Evolutionary conservation across 1,140 invertebrate species (phyloP), one percentile per base, ranked within the genome.

Genomic region (Phocides pigmalion): DNA sequence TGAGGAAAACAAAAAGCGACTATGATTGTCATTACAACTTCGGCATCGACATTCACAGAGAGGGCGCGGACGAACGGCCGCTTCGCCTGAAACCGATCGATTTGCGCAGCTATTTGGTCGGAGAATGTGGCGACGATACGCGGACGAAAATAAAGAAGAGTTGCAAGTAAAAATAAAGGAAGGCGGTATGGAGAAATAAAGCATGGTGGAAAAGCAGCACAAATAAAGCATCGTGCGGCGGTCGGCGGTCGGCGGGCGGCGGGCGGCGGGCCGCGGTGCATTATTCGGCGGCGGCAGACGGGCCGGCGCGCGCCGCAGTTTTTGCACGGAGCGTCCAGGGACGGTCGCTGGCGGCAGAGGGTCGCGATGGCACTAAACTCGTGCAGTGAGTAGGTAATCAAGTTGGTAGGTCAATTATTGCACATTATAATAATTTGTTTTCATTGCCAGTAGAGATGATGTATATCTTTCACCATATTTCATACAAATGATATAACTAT

Each of bases 21-120:
- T 39, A 19, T 39, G 12, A 22, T 54, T 54, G 51, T 3, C 19
- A 54, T 42, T 42, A 54, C 15, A 11, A 37, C 11, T 22, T 11
- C 51, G 51, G 17, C 32, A 39, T 37, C 50, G 50, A 37, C 32
- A 39, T 53, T 37, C 49, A 9, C 32, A 2, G 11, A 12, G 47
- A n/a, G 12, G 12, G 47, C 41, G 16, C 22, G 22, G 22, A n/a
- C n/a, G n/a, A 46, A 19, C 47, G 47, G 22, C n/a, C 46, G 47
- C 32, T 53, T 53, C 32, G n/a, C 14, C 49, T 35, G 49, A 53
- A 53, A 47, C 14, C 49, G 49, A 37, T 51, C 49, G 22, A 51
- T 51, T 51, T 51, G 49, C 37, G 41, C 25, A 58, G 53, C 56
- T 66, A 20, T 66, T 66, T 25, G 62, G 49, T 28, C 41, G 50